These are phyloP conservation scores for Serinus canaria DNA, from an alignment of 2,113 vertebrate species.

Conservation along the genomic window DNA sequence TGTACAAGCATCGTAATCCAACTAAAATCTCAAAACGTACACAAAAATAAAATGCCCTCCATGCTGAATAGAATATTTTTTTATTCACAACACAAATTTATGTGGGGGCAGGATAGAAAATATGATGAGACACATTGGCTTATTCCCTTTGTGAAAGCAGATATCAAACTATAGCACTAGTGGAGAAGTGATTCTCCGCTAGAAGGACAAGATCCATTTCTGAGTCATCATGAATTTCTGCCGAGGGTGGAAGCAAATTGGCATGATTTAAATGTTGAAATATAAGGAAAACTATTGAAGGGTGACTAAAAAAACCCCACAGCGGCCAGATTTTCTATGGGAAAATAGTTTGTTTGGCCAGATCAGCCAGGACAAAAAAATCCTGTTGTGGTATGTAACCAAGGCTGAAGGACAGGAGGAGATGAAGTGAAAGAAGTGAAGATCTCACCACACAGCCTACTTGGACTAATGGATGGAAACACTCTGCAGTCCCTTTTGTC, in stretches of 20 bases:
- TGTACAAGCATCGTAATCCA: neutral
- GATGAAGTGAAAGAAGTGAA: neutral
- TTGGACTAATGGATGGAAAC: neutral
- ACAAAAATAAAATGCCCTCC: slow-evolving; percentile 30
- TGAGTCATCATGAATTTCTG: slow-evolving; percentile 23
- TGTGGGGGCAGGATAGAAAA: neutral
- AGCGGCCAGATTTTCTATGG: neutral
- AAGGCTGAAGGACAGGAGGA: neutral
- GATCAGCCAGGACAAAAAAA: neutral
- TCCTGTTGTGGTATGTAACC: neutral
- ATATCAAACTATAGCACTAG: neutral
- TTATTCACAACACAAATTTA: neutral
- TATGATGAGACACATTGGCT: neutral
- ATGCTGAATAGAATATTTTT: neutral
- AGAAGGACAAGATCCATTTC: neutral
- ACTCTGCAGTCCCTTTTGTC: neutral
- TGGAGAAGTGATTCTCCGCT: neutral
- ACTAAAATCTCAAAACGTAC: slow-evolving; percentile 16
- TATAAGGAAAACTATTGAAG: neutral
- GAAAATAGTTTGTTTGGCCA: neutral
- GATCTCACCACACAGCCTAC: neutral
- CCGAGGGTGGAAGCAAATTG: neutral
- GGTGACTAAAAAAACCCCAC: neutral
- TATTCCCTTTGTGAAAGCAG: slow-evolving; percentile 18
- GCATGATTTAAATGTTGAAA: neutral